These are phyloP conservation scores for Cyprinodon brontotheroides DNA, from an alignment of 2,113 vertebrate genomes.

Conservation along the genomic window DNA sequence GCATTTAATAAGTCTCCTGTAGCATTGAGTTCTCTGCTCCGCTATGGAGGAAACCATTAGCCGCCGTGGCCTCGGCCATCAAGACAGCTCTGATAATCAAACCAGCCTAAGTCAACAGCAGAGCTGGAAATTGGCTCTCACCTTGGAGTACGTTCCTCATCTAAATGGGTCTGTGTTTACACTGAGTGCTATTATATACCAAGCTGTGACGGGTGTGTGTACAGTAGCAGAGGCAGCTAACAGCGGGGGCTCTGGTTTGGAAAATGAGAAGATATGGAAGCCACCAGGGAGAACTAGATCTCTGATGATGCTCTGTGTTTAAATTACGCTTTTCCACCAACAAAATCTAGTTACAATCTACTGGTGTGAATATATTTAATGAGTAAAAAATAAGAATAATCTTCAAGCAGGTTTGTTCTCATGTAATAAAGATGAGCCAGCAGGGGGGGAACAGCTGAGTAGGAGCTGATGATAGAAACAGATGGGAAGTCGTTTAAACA, in stretches of 20 bases:
- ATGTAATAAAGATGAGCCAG: constrained; percentile 38
- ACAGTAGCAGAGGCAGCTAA: constrained; percentile 41
- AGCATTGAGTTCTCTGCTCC: background rate
- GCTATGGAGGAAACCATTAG: constrained; percentile 58
- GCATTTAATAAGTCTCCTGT: constrained; percentile 25
- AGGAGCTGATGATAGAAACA: constrained; percentile 46
- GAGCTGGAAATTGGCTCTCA: constrained; percentile 49
- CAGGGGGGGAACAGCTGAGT: constrained; percentile 10
- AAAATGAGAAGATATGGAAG: constrained; percentile 51
- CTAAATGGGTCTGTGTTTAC: constrained; percentile 54
- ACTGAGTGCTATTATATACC: constrained; percentile 20
- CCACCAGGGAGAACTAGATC: constrained; percentile 1
- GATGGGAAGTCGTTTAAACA: constrained; percentile 28
- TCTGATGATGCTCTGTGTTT: background rate
- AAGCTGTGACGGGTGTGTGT: constrained; percentile 33
- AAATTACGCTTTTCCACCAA: background rate
- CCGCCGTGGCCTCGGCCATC: constrained; percentile 19
- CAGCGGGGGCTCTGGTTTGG: background rate
- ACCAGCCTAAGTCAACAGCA: constrained; percentile 59
- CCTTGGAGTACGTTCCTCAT: constrained; percentile 34
- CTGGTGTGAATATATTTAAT: background rate
- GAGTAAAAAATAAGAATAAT: background rate
- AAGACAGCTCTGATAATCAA: constrained; percentile 49
- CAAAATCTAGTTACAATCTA: background rate
- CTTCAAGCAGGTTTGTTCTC: background rate